Evolutionary conservation across 2,113 vertebrate genomes (phyloP).

Genomic region (Forbesichthys papilliferus): DNA sequence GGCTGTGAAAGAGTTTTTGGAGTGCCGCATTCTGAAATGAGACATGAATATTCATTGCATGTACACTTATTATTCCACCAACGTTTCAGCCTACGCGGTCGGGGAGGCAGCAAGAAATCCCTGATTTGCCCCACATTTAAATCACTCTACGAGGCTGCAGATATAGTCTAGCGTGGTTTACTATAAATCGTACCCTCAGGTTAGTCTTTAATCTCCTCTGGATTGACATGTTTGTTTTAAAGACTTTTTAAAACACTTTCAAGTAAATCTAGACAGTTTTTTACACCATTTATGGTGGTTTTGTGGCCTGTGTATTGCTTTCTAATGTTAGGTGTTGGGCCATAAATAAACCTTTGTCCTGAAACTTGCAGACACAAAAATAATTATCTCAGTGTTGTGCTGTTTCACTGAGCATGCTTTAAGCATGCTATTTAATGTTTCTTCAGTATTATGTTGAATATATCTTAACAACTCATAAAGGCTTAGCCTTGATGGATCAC

Average conservation of each 20-base stretch:
- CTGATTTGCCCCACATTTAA: constrained; percentile 40
- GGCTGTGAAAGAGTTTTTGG: constrained; percentile 28
- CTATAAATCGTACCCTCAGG: constrained; percentile 26
- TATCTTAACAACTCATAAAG: constrained; percentile 16
- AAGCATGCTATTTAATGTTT: constrained; percentile 9
- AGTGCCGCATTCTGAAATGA: constrained; percentile 43
- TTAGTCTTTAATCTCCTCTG: constrained; percentile 22
- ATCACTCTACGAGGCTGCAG: constrained; percentile 33
- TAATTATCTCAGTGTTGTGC: neutral
- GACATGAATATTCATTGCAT: constrained; percentile 66
- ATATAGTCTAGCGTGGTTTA: constrained; percentile 15
- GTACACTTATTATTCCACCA: constrained; percentile 57
- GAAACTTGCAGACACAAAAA: no score
- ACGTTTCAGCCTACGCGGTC: constrained; percentile 32
- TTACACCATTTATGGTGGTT: no score
- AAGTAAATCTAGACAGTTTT: no score
- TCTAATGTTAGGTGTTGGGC: no score
- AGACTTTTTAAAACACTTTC: neutral
- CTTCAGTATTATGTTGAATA: constrained; percentile 1
- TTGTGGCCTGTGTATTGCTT: no score
- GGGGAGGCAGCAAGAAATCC: constrained; percentile 40
- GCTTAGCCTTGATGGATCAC: constrained; percentile 23
- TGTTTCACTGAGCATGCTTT: neutral
- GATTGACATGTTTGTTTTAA: constrained; percentile 13
- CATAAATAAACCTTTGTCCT: no score